Conservation (phyloP, 2,797 vertebrate genomes). For the Oreonectes daqikongensis region DNA sequence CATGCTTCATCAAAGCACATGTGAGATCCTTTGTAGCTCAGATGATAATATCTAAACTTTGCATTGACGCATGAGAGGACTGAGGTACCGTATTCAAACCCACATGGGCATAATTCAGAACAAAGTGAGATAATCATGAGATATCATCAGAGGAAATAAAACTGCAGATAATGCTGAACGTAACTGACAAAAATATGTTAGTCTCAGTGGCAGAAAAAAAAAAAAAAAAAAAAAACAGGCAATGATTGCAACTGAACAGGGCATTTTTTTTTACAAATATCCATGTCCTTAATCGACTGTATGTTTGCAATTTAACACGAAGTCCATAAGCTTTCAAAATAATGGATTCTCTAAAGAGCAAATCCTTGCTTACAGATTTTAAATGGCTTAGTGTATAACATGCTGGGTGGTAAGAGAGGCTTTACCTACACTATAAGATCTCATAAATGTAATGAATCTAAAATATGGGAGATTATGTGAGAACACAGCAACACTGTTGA, state of each 20-base stretch:
- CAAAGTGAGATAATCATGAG: neutral
- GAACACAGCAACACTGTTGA: neutral
- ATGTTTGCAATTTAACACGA: constrained; percentile 23
- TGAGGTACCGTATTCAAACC: neutral
- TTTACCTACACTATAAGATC: neutral
- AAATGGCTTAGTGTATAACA: constrained; percentile 34
- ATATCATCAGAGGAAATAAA: neutral
- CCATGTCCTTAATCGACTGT: neutral
- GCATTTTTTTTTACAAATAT: neutral
- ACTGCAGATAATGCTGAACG: neutral
- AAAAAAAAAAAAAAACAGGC: too few relatives aligned
- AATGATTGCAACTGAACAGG: neutral
- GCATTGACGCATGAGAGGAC: neutral
- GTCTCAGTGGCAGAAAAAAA: neutral
- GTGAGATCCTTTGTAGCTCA: neutral
- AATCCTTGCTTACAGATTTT: constrained; percentile 41
- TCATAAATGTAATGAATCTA: neutral
- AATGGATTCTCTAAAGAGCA: constrained; percentile 35
- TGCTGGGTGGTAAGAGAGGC: neutral
- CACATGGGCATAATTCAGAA: neutral
- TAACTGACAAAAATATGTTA: neutral
- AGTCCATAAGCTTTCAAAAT: constrained; percentile 34
- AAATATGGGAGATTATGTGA: neutral
- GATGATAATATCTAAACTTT: constrained; percentile 35
- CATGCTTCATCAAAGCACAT: neutral